Conservation (phyloP, 2,113 vertebrate genomes). For the Cryptomyrus ogoouensis region DNA sequence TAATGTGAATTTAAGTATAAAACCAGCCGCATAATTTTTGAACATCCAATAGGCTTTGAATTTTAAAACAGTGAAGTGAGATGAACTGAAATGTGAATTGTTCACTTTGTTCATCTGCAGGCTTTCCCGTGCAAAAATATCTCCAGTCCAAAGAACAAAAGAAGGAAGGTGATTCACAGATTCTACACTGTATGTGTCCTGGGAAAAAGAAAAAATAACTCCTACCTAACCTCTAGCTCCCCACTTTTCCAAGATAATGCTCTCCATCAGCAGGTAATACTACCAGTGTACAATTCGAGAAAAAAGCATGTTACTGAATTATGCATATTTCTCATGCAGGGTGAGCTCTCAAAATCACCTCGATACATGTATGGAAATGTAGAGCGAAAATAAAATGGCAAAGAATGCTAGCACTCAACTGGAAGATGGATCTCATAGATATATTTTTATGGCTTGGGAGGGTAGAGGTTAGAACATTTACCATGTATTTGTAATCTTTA, state of each 20-base stretch:
- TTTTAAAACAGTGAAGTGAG: constrained; percentile 57
- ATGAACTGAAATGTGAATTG: constrained; percentile 59
- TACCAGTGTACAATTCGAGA: constrained; percentile 52
- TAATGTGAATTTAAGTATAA: neutral
- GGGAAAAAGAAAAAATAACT: constrained; percentile 25
- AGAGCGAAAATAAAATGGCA: constrained; percentile 61
- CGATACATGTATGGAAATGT: constrained; percentile 59
- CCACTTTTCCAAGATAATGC: constrained; percentile 41
- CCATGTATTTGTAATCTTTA: constrained; percentile 48
- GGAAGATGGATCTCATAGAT: constrained; percentile 63
- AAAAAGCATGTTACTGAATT: constrained; percentile 52
- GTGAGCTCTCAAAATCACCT: constrained; percentile 63
- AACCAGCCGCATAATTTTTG: constrained; percentile 32
- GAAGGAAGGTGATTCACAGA: constrained; percentile 34
- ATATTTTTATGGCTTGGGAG: constrained; percentile 61
- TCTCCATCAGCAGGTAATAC: constrained; percentile 50
- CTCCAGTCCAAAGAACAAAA: constrained; percentile 18
- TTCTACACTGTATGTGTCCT: constrained; percentile 20
- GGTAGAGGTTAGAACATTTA: constrained; percentile 50
- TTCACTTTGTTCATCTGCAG: constrained; percentile 59
- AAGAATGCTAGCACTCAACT: constrained; percentile 61
- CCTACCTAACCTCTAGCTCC: constrained; percentile 27
- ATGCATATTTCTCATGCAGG: constrained; percentile 63
- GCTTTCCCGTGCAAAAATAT: constrained; percentile 40
- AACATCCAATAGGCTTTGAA: constrained; percentile 55